phyloP scores from a whole-genome alignment of 2,888 invertebrate species.

The Malthinus seriepunctatus region DNA sequence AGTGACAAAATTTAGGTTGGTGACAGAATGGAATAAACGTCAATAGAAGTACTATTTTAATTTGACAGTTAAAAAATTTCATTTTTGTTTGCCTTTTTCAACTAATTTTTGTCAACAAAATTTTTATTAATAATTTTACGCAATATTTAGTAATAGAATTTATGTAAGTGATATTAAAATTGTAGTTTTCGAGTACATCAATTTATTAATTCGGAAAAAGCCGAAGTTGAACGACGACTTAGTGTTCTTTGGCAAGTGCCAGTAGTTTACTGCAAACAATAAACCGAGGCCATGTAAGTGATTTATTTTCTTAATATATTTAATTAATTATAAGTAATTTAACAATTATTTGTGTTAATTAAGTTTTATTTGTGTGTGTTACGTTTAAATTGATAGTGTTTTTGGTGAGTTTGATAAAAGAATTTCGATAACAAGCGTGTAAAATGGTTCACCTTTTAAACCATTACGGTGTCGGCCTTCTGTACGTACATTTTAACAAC shows the following conservation, averaged over 20 bases:
- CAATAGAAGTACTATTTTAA: conserved; percentile 32
- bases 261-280: conserved; percentile 49
- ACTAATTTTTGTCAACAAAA: conserved; percentile 27
- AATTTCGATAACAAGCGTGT: conserved; percentile 4
- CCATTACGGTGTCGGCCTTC: conserved; percentile 6
- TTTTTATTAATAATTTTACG: conserved; percentile 25
- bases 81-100: conserved; percentile 25
- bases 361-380: conserved; percentile 9
- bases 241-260: conserved; percentile 17
- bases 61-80: conserved; percentile 24
- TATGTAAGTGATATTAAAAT: neutral
- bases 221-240: conserved; percentile 32
- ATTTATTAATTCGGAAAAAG: conserved; percentile 30
- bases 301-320: conserved; percentile 39
- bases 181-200: conserved; percentile 26
- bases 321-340: conserved; percentile 13
- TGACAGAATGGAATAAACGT: conserved; percentile 17
- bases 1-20: conserved; percentile 13
- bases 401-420: neutral
- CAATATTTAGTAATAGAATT: conserved; percentile 2
- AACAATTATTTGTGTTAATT: neutral
- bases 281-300: conserved; percentile 59
- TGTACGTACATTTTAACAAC: conserved; percentile 17
- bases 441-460: conserved; percentile 3
- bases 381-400: neutral